Conservation (phyloP, 2,888 invertebrate species). For the Ornithoptera priamus region DNA sequence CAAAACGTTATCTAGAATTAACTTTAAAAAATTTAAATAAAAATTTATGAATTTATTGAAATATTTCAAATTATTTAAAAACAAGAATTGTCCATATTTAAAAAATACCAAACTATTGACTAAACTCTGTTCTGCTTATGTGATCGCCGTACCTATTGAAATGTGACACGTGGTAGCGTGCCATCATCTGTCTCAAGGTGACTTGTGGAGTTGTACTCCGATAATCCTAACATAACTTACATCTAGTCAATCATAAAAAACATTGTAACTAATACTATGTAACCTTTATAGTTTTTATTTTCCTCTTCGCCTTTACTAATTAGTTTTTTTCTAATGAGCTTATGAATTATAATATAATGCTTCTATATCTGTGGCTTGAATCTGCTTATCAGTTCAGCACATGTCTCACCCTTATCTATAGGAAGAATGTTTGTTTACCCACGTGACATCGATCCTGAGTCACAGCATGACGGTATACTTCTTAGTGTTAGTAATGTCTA, state of each 20-base stretch:
- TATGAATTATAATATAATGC: not conserved
- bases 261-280: no score
- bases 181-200: not conserved
- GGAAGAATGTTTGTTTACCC: slow-evolving; percentile 13
- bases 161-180: not conserved
- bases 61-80: no score
- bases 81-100: no score
- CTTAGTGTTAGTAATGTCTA: slow-evolving; percentile 4
- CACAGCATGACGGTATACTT: slow-evolving; percentile 20
- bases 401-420: slow-evolving; percentile 11
- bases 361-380: not conserved
- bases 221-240: not conserved
- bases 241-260: not conserved
- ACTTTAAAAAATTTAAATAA: no score
- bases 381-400: not conserved
- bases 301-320: not conserved
- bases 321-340: not conserved
- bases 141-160: not conserved
- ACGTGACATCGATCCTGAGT: slow-evolving; percentile 22
- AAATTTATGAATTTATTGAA: no score
- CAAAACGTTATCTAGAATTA: no score
- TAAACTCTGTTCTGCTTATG: not conserved
- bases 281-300: not conserved
- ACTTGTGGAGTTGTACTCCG: not conserved
- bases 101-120: not conserved